Conservation (phyloP, 2,113 vertebrate genomes). For the Urocitellus parryii region DNA sequence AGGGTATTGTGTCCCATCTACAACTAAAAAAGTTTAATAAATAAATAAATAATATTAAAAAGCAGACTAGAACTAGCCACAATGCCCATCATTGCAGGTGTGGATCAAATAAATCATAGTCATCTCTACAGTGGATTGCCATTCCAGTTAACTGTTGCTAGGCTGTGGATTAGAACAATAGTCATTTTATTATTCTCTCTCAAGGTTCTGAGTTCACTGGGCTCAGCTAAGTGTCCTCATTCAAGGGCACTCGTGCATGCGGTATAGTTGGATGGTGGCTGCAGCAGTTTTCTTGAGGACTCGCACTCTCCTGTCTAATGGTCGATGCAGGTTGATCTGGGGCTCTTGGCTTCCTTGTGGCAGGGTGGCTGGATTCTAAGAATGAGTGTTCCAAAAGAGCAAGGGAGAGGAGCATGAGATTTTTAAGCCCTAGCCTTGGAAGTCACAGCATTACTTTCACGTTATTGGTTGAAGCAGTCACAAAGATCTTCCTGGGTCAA, state of each 20-base stretch:
- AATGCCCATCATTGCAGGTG: not conserved
- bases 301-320: not conserved
- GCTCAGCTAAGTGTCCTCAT: not conserved
- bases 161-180: not conserved
- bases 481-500: not conserved
- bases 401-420: not conserved
- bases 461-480: not conserved
- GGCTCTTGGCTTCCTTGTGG: not conserved
- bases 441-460: not conserved
- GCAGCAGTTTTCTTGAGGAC: not conserved
- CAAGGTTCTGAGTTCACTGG: not conserved
- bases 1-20: no score
- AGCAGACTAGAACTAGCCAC: not conserved
- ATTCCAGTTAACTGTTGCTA: not conserved
- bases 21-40: no score
- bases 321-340: no score
- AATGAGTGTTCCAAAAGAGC: not conserved
- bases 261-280: not conserved
- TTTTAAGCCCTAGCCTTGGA: constrained; percentile 39
- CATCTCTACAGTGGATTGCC: not conserved
- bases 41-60: not conserved
- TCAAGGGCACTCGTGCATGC: not conserved
- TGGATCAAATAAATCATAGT: not conserved
- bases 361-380: not conserved
- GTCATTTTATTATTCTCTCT: not conserved